Evolutionary conservation across 2,113 vertebrate genomes (phyloP), one percentile per base, ranked within the genome.

Genomic region (Eidolon helvum): DNA sequence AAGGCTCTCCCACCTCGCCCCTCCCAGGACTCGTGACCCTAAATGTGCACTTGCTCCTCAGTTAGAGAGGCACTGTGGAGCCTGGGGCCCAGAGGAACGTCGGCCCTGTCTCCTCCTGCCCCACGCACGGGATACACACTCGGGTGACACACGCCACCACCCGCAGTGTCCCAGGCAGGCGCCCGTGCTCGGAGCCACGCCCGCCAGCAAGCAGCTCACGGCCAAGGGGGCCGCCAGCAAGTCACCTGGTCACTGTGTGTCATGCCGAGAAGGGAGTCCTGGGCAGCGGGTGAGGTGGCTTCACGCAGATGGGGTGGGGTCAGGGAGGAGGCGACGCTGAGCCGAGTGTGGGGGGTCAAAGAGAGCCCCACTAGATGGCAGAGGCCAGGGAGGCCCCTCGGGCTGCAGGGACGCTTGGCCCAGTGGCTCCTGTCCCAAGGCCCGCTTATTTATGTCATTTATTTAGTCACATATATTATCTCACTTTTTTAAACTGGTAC

Each of bases 91-190:
- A 38, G 24, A 4, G 0, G 48, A 45, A 5, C 30, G 6, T 1
- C 26, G 3, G 45, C 30, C 22, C 53, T 24, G 8, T 10, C 35
- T 14, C 18, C 35, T 61, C 14, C 57, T 53, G 38, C 33, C 3
- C 15, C 40, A 35, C 18, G 1, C 0, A 0, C 6, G 1, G n/a
- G 43, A 33, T 4, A 4, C 45, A 28, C 40, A 33, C 65, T 69
- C 86, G 59, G 21, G 89, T 78, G 69, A 18, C 69, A 66, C 22
- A 63, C 61, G 48, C 50, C 38, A 7, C 30, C 4, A 5, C 26
- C 2, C 0, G 1, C 50, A 55, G 59, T 4, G 19, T 16, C 79
- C 68, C 16, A 7, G 15, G 14, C 16, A 7, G 15, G 14, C 0
- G 0, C 57, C 55, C 1, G 10, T 0, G 4, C 12, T 6, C 10